Conservation (phyloP, 2,888 invertebrate species). For the Pristionchus entomophagus region DNA sequence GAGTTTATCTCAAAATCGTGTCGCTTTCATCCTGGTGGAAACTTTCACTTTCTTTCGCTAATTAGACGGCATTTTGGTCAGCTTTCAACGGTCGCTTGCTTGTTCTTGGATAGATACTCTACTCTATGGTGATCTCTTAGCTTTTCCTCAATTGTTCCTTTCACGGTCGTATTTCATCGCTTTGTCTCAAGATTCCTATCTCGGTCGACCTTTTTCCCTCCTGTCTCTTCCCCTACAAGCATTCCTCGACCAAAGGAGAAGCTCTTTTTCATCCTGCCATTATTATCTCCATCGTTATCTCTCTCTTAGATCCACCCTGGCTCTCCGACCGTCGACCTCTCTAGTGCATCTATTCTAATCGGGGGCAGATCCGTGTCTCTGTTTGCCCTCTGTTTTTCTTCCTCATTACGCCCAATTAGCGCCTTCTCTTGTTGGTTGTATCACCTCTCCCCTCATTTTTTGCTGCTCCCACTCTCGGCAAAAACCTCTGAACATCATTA, state of each 20-base stretch:
- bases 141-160: not conserved
- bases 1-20: not conserved
- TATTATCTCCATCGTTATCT: not conserved
- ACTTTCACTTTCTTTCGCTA: conserved; percentile 9
- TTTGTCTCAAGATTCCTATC: conserved; percentile 11
- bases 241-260: conserved; percentile 13
- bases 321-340: not conserved
- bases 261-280: not conserved
- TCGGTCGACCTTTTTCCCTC: not conserved
- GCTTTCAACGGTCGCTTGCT: not conserved
- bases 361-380: not conserved
- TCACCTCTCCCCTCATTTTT: not conserved
- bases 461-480: not conserved
- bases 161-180: not conserved
- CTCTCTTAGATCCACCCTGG: not conserved
- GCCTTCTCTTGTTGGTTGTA: not conserved
- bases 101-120: not conserved
- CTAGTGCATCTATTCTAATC: not conserved
- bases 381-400: conserved; percentile 1
- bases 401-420: not conserved
- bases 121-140: not conserved
- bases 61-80: not conserved
- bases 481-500: not conserved
- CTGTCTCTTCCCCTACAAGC: not conserved
- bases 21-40: not conserved